Base-by-base conservation (phyloP, 2,888 invertebrate species). In the Allygus modestus region DNA sequence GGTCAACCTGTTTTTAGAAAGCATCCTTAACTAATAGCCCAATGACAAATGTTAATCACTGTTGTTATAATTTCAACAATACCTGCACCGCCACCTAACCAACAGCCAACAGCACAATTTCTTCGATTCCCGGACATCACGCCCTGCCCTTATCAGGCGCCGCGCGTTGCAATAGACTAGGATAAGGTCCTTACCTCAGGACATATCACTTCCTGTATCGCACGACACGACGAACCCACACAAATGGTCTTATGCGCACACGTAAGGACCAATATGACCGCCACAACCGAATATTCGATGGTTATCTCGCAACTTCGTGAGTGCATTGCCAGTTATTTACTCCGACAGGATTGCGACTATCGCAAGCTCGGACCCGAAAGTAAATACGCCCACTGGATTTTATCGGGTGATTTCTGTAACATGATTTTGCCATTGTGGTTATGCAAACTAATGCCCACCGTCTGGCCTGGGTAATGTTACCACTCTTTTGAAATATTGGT, bases 311-410 rank as follows among this genome's bases (percentile, higher is more conserved):
- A 65, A 26, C 65, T 1, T 58, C 65, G 65, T 31, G 65, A 65
- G 65, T 65, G 65, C 65, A 65, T 28, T 31, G 28, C 28, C 17
- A 31, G 9, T 65, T 28, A 65, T 65, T 31, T 23, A 58, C 65
- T 20, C 54, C 1, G n/a, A n/a, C n/a, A 11, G 20, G 20, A 7
- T 23, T 23, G 54, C 54, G 54, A 46, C 12, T 46, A 46, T 46
- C 46, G 46, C 12, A 46, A 12, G 46, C 46, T 12, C 54, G 11
- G 54, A 15, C 46, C 28, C 65, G 65, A 65, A 65, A 65, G 65
- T 65, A 65, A 65, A 65, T 65, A 65, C 65, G 65, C 65, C 65
- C 65, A 65, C 65, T 28, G 9, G 28, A 65, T 65, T 65, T 28
- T 65, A 65, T 31, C 65, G 17, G 5, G 31, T 12, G 20, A 51